A percentile compares a stretch with the other conserved stretches of the same genome.
These are phyloP conservation scores for Heliconius congener DNA, from an alignment of 1,140 invertebrate genomes.

Conservation along the genomic window DNA sequence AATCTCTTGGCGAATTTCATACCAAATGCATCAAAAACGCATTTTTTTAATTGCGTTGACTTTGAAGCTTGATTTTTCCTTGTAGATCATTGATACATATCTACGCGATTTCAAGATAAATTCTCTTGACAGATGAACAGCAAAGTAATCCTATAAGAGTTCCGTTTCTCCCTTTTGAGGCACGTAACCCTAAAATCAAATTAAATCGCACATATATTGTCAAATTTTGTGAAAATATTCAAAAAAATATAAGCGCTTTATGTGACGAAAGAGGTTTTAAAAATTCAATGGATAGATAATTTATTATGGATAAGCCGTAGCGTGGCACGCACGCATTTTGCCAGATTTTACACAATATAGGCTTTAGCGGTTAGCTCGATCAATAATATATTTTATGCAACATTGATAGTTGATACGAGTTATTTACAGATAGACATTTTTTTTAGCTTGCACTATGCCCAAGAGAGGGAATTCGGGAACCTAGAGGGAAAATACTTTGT, in stretches of 20 bases:
- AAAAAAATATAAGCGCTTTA: slow-evolving; percentile 1
- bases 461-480: not conserved
- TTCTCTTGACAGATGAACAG: no score
- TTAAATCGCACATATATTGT: not conserved
- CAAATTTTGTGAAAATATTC: not conserved
- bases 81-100: no score
- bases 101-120: no score
- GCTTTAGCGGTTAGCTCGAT: slow-evolving; percentile 5
- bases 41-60: no score
- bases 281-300: slow-evolving; percentile 14
- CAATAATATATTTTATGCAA: not conserved
- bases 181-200: not conserved
- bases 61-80: no score
- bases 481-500: not conserved
- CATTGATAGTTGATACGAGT: not conserved
- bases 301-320: not conserved
- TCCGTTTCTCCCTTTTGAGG: no score
- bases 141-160: no score
- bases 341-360: slow-evolving; percentile 8
- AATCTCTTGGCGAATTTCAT: no score
- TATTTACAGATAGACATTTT: not conserved
- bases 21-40: no score
- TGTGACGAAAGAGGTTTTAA: slow-evolving; percentile 2
- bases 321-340: not conserved
- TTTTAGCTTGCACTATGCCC: no score